Evolutionary conservation across 2,797 vertebrate genomes (phyloP).

Genomic region (Gambusia yucatana): DNA sequence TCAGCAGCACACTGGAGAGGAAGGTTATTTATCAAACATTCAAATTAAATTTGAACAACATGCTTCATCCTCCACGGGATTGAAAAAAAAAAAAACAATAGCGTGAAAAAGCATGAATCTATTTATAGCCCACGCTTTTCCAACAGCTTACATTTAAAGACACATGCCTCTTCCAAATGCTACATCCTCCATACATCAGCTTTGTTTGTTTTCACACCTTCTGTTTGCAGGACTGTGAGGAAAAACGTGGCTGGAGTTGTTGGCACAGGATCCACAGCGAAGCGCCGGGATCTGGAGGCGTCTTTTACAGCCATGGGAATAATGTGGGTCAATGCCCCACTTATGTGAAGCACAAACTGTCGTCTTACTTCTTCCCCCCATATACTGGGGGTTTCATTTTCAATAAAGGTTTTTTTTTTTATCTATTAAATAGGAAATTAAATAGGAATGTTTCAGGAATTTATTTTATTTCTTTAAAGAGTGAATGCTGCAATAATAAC

Average conservation of each 20-base stretch:
- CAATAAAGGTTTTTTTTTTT: not conserved
- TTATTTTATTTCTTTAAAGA: not conserved
- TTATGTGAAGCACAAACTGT: constrained; percentile 2
- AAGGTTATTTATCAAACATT: not conserved
- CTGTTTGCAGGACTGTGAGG: constrained; percentile 43
- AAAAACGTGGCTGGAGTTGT: not conserved
- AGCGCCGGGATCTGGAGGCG: constrained; percentile 9
- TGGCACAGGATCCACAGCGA: not conserved
- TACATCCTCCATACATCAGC: constrained; percentile 18
- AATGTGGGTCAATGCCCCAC: constrained; percentile 37
- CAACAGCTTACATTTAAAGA: constrained; percentile 57
- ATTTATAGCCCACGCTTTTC: constrained; percentile 30
- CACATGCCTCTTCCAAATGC: constrained; percentile 39
- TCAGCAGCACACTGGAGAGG: constrained; percentile 1
- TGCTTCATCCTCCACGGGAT: not conserved
- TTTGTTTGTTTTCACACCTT: constrained; percentile 49
- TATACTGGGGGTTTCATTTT: not conserved
- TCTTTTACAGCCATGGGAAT: not conserved
- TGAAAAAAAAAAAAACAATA: too few relatives aligned
- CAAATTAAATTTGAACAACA: not conserved
- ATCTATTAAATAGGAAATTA: too few relatives aligned
- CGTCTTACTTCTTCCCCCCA: not conserved
- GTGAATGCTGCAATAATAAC: not conserved
- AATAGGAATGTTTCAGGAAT: not conserved
- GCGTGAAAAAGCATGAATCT: not conserved